These are phyloP conservation scores for Oryzias woworae DNA, from an alignment of 2,113 vertebrate species.

Conservation along the genomic window DNA sequence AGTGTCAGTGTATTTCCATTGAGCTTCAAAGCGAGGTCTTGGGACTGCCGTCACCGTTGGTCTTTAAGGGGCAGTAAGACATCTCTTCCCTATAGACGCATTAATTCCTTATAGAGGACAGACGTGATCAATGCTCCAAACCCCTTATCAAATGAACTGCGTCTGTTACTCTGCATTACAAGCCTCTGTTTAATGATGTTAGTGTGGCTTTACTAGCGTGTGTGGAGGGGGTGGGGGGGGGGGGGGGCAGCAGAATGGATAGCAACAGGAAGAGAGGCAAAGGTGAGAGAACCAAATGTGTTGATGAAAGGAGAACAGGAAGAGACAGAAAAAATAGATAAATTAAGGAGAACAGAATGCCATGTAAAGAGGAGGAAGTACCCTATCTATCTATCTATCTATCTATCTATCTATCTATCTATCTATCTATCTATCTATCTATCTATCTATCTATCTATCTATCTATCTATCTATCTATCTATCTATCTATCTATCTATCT, in stretches of 20 bases:
- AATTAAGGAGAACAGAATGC: conserved; percentile 55
- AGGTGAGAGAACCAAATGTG: conserved; percentile 20
- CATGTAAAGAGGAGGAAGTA: conserved; percentile 51
- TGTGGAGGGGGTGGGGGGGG: conserved; percentile 18
- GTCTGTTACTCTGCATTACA: conserved; percentile 49
- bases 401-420: conserved; percentile 54
- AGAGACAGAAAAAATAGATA: conserved; percentile 39
- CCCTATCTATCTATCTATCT: conserved; percentile 50
- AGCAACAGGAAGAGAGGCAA: conserved; percentile 27
- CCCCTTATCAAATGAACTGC: conserved; percentile 61
- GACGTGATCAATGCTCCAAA: conserved; percentile 68
- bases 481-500: conserved; percentile 48
- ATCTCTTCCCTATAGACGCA: conserved; percentile 28
- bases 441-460: conserved; percentile 40
- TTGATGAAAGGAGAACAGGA: conserved; percentile 9
- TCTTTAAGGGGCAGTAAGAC: conserved; percentile 19
- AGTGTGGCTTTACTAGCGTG: conserved; percentile 20
- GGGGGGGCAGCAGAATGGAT: conserved; percentile 36
- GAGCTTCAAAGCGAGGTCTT: conserved; percentile 15
- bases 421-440: conserved; percentile 48
- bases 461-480: conserved; percentile 49
- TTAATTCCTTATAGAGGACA: conserved; percentile 38
- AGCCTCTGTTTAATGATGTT: conserved; percentile 37
- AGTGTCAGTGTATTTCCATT: conserved; percentile 2
- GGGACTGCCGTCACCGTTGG: conserved; percentile 1